Conservation (phyloP, 1,140 invertebrate genomes). For the Spodoptera frugiperda region DNA sequence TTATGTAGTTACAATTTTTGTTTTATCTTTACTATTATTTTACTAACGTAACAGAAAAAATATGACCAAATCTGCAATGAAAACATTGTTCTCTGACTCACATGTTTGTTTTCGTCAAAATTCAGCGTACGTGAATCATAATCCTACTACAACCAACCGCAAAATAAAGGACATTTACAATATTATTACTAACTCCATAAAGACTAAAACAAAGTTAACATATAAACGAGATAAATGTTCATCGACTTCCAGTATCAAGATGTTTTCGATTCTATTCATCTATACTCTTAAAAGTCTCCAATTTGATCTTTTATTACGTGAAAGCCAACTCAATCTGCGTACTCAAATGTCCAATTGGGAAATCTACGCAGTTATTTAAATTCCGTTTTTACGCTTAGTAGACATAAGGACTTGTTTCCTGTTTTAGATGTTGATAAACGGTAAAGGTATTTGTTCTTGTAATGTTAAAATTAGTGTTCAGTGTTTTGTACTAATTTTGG, state of each 20-base stretch:
- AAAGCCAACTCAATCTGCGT: conserved; percentile 9
- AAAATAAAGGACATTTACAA: neutral
- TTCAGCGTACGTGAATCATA: neutral
- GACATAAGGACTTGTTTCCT: neutral
- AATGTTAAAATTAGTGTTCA: neutral
- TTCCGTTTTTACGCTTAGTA: neutral
- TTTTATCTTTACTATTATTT: too few relatives aligned
- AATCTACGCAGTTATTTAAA: neutral
- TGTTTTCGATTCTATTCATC: conserved; percentile 36
- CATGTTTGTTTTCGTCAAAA: neutral
- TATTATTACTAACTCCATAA: conserved; percentile 1
- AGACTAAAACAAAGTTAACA: conserved; percentile 13
- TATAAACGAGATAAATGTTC: neutral
- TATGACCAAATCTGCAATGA: neutral
- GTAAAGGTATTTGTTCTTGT: neutral
- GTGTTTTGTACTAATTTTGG: too few relatives aligned
- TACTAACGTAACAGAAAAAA: neutral
- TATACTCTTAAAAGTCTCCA: conserved; percentile 25
- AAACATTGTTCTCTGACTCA: neutral
- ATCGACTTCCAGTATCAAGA: conserved; percentile 31
- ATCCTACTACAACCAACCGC: neutral
- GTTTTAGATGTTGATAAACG: too few relatives aligned
- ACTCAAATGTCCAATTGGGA: conserved; percentile 29
- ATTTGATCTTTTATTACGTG: conserved; percentile 33
- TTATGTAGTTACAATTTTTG: too few relatives aligned